These are phyloP conservation scores for Scaptomyza pallida DNA, from an alignment of 1,140 invertebrate genomes.

Conservation along the genomic window DNA sequence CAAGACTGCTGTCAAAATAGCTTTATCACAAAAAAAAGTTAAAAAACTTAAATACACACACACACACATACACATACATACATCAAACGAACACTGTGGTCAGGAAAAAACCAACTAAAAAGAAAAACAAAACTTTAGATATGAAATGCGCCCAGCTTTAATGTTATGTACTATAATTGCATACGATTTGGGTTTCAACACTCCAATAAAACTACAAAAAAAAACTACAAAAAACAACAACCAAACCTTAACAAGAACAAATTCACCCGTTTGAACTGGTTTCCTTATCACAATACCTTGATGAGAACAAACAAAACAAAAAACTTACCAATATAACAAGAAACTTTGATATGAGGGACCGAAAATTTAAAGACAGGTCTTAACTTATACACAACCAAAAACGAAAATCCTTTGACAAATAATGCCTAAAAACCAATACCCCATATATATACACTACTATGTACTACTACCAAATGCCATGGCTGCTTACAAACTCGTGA, in stretches of 20 bases:
- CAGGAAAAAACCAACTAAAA: slow-evolving; percentile 13
- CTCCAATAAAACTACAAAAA: slow-evolving; percentile 37
- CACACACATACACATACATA: slow-evolving; percentile 35
- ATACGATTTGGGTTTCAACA: slow-evolving; percentile 75
- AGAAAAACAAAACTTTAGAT: slow-evolving; percentile 11
- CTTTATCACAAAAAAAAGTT: slow-evolving; percentile 75
- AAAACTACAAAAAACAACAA: slow-evolving; percentile 33
- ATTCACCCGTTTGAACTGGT: slow-evolving; percentile 74
- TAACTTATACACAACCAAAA: slow-evolving; percentile 68
- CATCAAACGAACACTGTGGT: slow-evolving; percentile 37
- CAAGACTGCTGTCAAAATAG: slow-evolving; percentile 83
- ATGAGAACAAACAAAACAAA: slow-evolving; percentile 10
- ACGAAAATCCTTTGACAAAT: slow-evolving; percentile 11
- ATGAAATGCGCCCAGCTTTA: slow-evolving; percentile 72
- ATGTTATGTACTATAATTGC: slow-evolving; percentile 61
- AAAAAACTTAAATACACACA: slow-evolving; percentile 16
- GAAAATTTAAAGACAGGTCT: slow-evolving; percentile 74
- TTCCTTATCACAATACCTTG: slow-evolving; percentile 64
- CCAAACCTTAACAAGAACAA: slow-evolving; percentile 32
- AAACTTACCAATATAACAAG: slow-evolving; percentile 6
- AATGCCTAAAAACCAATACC: slow-evolving; percentile 15
- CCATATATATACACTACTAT: slow-evolving; percentile 1
- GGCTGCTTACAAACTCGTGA: background rate
- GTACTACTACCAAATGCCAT: slow-evolving; percentile 8
- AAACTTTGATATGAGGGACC: slow-evolving; percentile 79